Base-by-base conservation (phyloP, 2,113 vertebrate species). In the Calyptommatus sinebrachiatus region DNA sequence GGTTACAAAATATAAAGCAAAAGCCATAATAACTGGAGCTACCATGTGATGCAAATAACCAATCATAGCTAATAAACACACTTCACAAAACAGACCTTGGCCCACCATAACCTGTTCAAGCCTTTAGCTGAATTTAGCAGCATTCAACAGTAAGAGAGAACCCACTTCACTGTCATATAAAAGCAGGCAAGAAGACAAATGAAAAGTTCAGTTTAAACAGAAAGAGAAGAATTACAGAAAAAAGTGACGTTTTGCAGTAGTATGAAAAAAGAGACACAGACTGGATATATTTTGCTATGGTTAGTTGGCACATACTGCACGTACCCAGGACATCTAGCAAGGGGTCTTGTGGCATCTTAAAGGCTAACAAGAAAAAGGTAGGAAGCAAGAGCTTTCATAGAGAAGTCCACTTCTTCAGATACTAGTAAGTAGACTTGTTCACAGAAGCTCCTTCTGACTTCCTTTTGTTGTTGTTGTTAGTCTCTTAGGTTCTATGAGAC, bases 1-100 rank as follows among this genome's bases (percentile, higher is more conserved):
- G 61, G 18, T 14, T 29, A 69, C 60, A 46, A 1, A 24, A 41
- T 41, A 41, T 4, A 57, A 57, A 57, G 16, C 53, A 57, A 50
- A 50, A 16, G 3, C 5, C 35, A 50, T 9, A 50, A 57, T 16
- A 57, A 57, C 53, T 11, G 21, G 69, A 69, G 22, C 2, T 46
- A 28, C 7, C 35, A 81, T 48, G 53, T 62, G 65, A 28, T 26
- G 31, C 21, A 63, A 3, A 12, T 50, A 4, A 22, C 67, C 67
- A 76, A 76, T 71, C 50, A 35, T 20, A 45, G 11, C 50, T 74
- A 45, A 74, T 60, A 67, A 81, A 75, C 45, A 9, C 63, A 28
- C 7, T 18, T 61, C 63, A 18, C 45, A 83, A 48, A 35, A 61
- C 71, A 61, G 65, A 28, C 71, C 63, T 70, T 83, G 82, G 29